Evolutionary conservation across 2,113 vertebrate species (phyloP).

Genomic region (Mugil cephalus): DNA sequence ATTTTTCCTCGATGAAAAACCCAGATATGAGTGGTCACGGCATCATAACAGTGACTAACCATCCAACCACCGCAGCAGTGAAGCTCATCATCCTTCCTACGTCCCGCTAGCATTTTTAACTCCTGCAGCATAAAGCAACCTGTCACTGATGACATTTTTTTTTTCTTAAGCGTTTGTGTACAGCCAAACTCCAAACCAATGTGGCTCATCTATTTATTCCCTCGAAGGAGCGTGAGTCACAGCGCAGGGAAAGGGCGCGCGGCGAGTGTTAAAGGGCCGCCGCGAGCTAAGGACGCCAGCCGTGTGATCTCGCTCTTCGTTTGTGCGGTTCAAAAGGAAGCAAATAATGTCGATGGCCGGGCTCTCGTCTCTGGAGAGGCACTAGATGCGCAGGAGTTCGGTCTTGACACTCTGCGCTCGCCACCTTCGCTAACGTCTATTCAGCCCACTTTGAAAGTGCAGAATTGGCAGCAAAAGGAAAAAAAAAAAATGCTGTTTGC

Average conservation of each 20-base stretch:
- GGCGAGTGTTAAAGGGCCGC: conserved; percentile 11
- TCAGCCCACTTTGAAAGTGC: conserved; percentile 41
- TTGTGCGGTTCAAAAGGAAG: conserved; percentile 47
- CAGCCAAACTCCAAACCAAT: conserved; percentile 26
- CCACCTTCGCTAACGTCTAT: conserved; percentile 5
- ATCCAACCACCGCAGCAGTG: background rate
- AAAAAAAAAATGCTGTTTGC: conserved; percentile 31
- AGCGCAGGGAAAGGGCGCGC: conserved; percentile 13
- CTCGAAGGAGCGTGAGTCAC: conserved; percentile 51
- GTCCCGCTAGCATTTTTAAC: conserved; percentile 22
- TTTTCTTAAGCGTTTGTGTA: conserved; percentile 4
- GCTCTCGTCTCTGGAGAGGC: conserved; percentile 46
- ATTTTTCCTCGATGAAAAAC: conserved; percentile 1
- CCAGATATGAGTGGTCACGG: background rate
- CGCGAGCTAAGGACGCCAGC: conserved; percentile 20
- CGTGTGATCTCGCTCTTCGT: conserved; percentile 53
- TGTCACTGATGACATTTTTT: conserved; percentile 28
- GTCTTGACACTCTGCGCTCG: conserved; percentile 35
- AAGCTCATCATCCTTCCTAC: background rate
- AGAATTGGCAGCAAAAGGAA: conserved; percentile 49
- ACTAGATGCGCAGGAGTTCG: conserved; percentile 28
- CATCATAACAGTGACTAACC: background rate
- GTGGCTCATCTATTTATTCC: conserved; percentile 48
- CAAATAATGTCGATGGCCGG: conserved; percentile 41
- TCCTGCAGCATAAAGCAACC: conserved; percentile 22